Evolutionary conservation across 1,140 invertebrate genomes (phyloP).

Genomic region (Mamestra configurata): DNA sequence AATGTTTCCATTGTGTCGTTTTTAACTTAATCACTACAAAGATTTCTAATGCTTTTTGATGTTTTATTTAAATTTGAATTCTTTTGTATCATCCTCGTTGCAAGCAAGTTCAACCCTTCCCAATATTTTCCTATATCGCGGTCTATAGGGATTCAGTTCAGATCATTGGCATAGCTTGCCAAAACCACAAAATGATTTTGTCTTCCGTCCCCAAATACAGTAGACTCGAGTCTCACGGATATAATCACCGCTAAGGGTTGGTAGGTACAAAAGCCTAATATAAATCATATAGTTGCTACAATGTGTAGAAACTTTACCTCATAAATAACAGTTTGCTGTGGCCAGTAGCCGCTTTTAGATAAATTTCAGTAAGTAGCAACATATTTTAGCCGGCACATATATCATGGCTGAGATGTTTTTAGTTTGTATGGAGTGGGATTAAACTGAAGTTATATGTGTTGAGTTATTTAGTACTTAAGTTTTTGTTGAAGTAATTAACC

Average conservation of each 20-base stretch:
- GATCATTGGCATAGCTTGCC: background rate
- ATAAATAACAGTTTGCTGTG: slow-evolving; percentile 49
- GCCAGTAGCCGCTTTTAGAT: slow-evolving; percentile 46
- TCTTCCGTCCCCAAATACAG: background rate
- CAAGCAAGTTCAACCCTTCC: background rate
- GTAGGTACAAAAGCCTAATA: slow-evolving; percentile 35
- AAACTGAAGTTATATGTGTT: slow-evolving; percentile 9
- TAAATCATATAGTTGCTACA: slow-evolving; percentile 51
- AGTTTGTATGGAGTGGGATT: slow-evolving; percentile 32
- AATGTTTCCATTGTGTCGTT: background rate
- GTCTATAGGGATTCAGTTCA: background rate
- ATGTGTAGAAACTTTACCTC: slow-evolving; percentile 51
- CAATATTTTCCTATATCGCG: background rate
- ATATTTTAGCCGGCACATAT: slow-evolving; percentile 46
- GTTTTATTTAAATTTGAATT: background rate
- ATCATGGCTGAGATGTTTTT: slow-evolving; percentile 47
- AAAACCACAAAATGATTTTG: background rate
- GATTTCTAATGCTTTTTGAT: background rate
- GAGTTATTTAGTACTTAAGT: background rate
- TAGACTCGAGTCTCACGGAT: slow-evolving; percentile 17
- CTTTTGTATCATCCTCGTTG: background rate
- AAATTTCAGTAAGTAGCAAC: slow-evolving; percentile 47
- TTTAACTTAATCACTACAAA: background rate
- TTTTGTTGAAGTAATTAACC: slow-evolving; percentile 3
- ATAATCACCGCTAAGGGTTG: slow-evolving; percentile 48